Conservation (phyloP, 2,113 vertebrate species). For the Catagonus wagneri region DNA sequence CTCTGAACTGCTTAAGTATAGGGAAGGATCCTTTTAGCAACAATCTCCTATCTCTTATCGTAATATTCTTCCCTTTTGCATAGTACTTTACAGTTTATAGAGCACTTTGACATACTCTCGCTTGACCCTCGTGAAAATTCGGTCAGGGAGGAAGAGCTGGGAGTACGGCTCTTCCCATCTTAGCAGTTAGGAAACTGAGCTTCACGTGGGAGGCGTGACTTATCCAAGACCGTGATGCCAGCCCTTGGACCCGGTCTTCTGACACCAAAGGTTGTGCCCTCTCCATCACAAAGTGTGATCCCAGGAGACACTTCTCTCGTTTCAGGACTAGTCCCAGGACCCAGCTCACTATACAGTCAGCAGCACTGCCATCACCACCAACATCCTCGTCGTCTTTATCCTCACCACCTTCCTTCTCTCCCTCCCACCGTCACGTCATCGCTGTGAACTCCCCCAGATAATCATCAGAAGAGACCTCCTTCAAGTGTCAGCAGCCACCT, state of each 20-base stretch:
- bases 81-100: slow-evolving; percentile 21
- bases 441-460: background rate
- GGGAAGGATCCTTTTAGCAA: background rate
- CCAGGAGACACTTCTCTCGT: background rate
- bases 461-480: background rate
- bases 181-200: background rate
- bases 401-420: background rate
- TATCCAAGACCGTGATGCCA: background rate
- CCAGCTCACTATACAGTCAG: background rate
- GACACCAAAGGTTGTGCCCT: background rate
- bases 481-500: background rate
- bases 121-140: background rate
- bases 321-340: background rate
- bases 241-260: background rate
- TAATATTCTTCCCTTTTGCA: background rate
- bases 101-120: background rate
- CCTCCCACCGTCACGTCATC: background rate
- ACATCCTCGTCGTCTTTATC: background rate
- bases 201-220: background rate
- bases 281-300: background rate
- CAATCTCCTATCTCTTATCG: background rate
- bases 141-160: background rate
- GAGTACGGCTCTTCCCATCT: background rate
- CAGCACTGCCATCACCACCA: rapidly evolving
- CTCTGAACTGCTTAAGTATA: slow-evolving; percentile 23